Percentiles rank a stretch among this genome's conserved stretches.
Evolutionary conservation across 2,797 vertebrate species (phyloP).

Genomic region (Ctenopoma kingsleyae): DNA sequence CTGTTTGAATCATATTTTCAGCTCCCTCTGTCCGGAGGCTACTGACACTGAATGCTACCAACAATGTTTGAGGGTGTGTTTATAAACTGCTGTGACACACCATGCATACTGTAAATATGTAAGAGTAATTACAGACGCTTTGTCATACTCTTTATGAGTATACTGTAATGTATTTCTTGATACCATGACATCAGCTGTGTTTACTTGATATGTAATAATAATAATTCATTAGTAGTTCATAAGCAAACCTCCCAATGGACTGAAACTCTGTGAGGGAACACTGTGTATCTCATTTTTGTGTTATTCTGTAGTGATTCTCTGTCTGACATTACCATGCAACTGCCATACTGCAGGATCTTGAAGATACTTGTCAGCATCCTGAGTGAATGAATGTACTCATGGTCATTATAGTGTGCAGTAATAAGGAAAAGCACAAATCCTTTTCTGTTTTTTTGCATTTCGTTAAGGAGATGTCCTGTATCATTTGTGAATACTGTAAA

Average conservation of each 20-base stretch:
- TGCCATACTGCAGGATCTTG: constrained; percentile 72
- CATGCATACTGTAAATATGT: constrained; percentile 68
- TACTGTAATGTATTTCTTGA: constrained; percentile 56
- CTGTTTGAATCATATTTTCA: constrained; percentile 49
- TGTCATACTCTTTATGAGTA: constrained; percentile 53
- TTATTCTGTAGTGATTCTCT: constrained; percentile 53
- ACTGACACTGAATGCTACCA: constrained; percentile 41
- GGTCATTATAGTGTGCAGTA: constrained; percentile 71
- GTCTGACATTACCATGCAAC: constrained; percentile 62
- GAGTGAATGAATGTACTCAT: constrained; percentile 67
- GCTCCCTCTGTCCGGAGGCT: constrained; percentile 40
- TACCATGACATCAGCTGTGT: constrained; percentile 51
- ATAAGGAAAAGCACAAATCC: constrained; percentile 83
- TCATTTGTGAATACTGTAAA: constrained; percentile 82
- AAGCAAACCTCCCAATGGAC: constrained; percentile 67
- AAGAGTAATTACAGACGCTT: constrained; percentile 45
- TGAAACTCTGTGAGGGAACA: constrained; percentile 55
- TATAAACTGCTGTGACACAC: constrained; percentile 49
- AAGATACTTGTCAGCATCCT: constrained; percentile 58
- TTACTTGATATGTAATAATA: constrained; percentile 49
- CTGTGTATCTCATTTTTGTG: constrained; percentile 45
- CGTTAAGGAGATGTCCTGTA: constrained; percentile 72
- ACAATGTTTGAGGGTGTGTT: constrained; percentile 59
- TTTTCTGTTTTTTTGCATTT: constrained; percentile 58
- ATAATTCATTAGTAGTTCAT: constrained; percentile 53